Conservation (phyloP, 2,888 invertebrate genomes). For the Pyrocoelia pectoralis region DNA sequence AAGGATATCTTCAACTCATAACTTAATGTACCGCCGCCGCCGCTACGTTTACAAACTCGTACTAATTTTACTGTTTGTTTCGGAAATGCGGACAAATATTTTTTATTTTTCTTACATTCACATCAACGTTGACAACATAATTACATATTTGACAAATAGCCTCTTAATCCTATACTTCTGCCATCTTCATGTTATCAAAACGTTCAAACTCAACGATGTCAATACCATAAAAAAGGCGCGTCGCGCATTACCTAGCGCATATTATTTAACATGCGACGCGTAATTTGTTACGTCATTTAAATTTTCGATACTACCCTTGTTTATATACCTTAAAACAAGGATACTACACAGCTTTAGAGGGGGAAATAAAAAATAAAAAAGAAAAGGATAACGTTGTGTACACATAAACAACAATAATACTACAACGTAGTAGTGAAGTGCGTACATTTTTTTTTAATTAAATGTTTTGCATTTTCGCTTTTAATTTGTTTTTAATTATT, state of each 20-base stretch:
- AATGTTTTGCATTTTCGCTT: not conserved
- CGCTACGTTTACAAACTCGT: too few relatives aligned
- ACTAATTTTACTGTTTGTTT: too few relatives aligned
- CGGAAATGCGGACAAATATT: too few relatives aligned
- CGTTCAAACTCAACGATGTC: not conserved
- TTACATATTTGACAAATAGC: not conserved
- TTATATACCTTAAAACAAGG: too few relatives aligned
- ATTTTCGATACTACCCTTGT: not conserved
- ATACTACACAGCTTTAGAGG: not conserved
- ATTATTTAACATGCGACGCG: constrained; percentile 2
- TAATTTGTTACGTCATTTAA: constrained; percentile 9
- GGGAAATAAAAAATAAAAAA: not conserved
- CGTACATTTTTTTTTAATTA: not conserved
- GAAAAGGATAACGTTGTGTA: not conserved
- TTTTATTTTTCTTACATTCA: too few relatives aligned
- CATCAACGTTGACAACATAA: not conserved
- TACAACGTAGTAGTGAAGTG: not conserved
- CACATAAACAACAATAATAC: not conserved
- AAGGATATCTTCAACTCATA: too few relatives aligned
- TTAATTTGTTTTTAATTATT: not conserved
- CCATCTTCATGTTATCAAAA: not conserved
- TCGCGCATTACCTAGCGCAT: constrained; percentile 5
- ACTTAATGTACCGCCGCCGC: too few relatives aligned
- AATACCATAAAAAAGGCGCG: not conserved
- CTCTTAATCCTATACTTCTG: not conserved